Percentiles rank a stretch among this genome's conserved stretches.
Evolutionary conservation across 2,888 invertebrate genomes (phyloP).

Genomic region (Orthosia gracilis): DNA sequence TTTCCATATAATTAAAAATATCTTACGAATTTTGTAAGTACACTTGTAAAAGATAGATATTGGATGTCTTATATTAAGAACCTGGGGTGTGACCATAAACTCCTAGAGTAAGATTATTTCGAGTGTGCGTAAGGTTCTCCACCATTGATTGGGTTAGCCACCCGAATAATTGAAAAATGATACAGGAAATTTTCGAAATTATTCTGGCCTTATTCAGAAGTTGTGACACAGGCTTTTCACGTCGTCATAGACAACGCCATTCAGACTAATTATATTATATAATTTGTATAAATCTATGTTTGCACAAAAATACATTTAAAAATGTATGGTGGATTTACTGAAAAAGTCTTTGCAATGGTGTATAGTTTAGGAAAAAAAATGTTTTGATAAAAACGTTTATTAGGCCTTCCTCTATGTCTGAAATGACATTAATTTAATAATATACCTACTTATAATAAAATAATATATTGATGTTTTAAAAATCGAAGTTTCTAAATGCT

Average conservation of each 20-base stretch:
- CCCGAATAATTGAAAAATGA: background rate
- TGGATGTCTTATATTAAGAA: background rate
- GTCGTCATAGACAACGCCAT: background rate
- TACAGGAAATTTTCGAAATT: background rate
- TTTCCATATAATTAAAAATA: background rate
- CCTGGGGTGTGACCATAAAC: too few species aligned
- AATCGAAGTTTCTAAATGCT: constrained; percentile 1
- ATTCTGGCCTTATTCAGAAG: background rate
- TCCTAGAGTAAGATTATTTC: too few species aligned
- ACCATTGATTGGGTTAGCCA: background rate
- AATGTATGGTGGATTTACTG: too few species aligned
- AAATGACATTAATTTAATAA: constrained; percentile 8
- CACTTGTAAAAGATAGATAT: background rate
- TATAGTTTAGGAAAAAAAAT: background rate
- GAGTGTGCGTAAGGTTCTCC: too few species aligned
- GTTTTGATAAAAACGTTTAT: constrained; percentile 26
- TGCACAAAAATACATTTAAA: too few species aligned
- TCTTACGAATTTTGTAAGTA: constrained; percentile 1
- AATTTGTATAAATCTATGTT: background rate
- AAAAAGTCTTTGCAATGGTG: constrained; percentile 1
- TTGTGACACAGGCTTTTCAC: background rate
- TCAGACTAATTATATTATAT: too few species aligned
- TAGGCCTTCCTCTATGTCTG: constrained; percentile 3
- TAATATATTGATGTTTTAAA: constrained; percentile 33
- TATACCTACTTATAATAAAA: background rate